phyloP scores from a whole-genome alignment of 1,140 invertebrate genomes.

The Pararge aegeria region DNA sequence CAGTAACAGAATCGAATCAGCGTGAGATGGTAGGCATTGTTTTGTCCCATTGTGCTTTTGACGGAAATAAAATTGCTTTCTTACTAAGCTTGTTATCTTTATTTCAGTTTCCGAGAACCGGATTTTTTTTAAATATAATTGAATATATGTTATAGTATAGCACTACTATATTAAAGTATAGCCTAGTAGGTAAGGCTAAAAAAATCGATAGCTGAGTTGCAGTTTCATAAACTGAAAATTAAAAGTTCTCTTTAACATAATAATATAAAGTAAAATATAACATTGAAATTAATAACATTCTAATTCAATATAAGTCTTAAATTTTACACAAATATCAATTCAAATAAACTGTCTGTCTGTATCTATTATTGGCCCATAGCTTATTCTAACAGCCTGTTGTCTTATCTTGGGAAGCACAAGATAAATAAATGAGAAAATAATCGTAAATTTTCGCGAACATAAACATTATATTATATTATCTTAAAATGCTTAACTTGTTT shows the following conservation, averaged over 20 bases:
- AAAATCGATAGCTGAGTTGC: too few relatives aligned
- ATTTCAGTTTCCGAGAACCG: background rate
- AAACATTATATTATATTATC: conserved; percentile 24
- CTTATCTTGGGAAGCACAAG: conserved; percentile 17
- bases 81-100: background rate
- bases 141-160: too few relatives aligned
- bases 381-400: conserved; percentile 22
- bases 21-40: conserved; percentile 35
- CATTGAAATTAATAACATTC: too few relatives aligned
- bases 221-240: too few relatives aligned
- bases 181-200: too few relatives aligned
- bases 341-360: conserved; percentile 13
- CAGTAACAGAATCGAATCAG: conserved; percentile 55
- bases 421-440: conserved; percentile 21
- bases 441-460: conserved; percentile 21
- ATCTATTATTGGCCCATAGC: conserved; percentile 8
- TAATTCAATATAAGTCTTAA: background rate
- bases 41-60: background rate
- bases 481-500: conserved; percentile 12
- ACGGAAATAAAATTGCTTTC: background rate
- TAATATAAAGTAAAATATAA: too few relatives aligned
- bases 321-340: background rate
- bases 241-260: too few relatives aligned
- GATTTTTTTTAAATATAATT: too few relatives aligned
- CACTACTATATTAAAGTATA: too few relatives aligned